These are phyloP conservation scores for Choloepus didactylus DNA, from an alignment of 2,797 vertebrate genomes.

Conservation along the genomic window DNA sequence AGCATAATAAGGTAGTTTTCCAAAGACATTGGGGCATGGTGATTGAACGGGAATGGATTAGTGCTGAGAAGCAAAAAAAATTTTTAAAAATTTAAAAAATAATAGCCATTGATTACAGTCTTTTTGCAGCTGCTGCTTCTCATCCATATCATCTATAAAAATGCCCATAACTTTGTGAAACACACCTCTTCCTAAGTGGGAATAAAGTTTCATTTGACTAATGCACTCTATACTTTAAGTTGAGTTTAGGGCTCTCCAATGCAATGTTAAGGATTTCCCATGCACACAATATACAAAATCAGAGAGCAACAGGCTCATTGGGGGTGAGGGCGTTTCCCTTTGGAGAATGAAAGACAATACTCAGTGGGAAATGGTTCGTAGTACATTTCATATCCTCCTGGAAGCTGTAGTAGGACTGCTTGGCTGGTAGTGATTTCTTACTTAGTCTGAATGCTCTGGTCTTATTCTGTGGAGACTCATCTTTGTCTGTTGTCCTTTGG, in stretches of 20 bases:
- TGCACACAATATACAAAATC: not conserved
- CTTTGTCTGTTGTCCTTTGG: fast-evolving
- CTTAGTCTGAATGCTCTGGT: no score
- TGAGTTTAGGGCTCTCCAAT: no score
- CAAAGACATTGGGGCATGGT: fast-evolving
- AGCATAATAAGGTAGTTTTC: fast-evolving
- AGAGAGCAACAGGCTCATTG: not conserved
- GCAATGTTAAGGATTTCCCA: no score
- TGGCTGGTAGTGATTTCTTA: fast-evolving
- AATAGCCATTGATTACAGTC: fast-evolving
- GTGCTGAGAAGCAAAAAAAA: fast-evolving
- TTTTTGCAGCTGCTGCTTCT: not conserved
- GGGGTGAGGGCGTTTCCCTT: not conserved
- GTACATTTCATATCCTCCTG: no score
- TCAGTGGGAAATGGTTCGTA: fast-evolving
- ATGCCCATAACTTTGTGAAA: not conserved
- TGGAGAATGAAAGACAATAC: not conserved
- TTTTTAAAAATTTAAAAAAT: not conserved
- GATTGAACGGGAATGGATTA: not conserved
- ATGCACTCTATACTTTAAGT: not conserved
- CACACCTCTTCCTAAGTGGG: not conserved
- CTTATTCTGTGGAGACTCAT: not conserved
- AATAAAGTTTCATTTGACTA: fast-evolving
- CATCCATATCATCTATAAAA: no score
- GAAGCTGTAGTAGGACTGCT: fast-evolving